phyloP scores from a whole-genome alignment of 2,797 vertebrate genomes.

The Peromyscus aztecus region DNA sequence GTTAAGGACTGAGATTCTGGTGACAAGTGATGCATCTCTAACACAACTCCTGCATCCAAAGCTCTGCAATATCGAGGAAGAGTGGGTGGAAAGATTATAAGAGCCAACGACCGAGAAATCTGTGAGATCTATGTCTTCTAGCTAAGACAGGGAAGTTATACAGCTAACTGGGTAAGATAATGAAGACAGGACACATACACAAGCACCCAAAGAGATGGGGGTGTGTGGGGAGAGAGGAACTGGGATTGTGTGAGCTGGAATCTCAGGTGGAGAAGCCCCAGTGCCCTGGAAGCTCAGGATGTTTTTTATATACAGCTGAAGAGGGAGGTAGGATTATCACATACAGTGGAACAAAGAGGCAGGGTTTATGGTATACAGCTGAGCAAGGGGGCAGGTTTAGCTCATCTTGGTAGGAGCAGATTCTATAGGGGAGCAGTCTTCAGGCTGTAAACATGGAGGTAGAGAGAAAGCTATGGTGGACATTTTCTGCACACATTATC shows the following conservation, averaged over 20 bases:
- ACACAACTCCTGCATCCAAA: background rate
- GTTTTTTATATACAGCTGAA: background rate
- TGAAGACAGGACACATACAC: background rate
- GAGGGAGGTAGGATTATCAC: background rate
- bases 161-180: background rate
- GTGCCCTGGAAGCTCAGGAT: background rate
- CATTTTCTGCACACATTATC: background rate
- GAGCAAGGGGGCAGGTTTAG: background rate
- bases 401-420: background rate
- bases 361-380: background rate
- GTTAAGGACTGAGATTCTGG: background rate
- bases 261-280: background rate
- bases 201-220: background rate
- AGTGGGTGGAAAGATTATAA: background rate
- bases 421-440: background rate
- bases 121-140: background rate
- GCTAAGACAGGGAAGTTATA: too few species aligned
- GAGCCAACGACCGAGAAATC: background rate
- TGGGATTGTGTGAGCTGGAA: background rate
- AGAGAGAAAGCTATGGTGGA: background rate
- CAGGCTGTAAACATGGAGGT: background rate
- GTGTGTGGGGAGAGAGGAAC: background rate
- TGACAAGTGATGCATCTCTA: background rate
- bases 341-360: background rate
- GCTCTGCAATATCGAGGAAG: background rate